phyloP scores from a whole-genome alignment of 2,113 vertebrate species.

The Saimiri boliviensis region DNA sequence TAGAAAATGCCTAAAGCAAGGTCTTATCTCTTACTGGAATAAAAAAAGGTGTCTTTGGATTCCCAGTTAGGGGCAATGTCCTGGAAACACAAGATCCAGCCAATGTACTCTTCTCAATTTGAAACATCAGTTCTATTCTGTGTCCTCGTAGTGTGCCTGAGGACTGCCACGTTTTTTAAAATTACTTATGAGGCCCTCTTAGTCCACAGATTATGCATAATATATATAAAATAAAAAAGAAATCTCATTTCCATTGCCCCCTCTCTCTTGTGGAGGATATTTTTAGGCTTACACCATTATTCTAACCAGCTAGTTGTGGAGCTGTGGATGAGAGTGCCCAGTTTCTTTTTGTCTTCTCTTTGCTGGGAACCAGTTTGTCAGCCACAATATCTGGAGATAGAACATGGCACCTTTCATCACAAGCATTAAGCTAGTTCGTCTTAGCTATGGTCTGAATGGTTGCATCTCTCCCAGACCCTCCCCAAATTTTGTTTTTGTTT shows the following conservation, averaged over 20 bases:
- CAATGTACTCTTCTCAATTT: not conserved
- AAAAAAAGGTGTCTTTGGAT: not conserved
- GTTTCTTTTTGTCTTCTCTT: not conserved
- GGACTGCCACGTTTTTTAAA: not conserved
- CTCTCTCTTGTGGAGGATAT: not conserved
- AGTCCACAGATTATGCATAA: not conserved
- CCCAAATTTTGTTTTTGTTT: too few species aligned
- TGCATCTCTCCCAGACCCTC: not conserved
- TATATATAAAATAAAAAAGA: not conserved
- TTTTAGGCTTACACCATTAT: too few species aligned
- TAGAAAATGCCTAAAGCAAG: not conserved
- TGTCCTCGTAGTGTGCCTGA: not conserved
- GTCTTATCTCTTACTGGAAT: not conserved
- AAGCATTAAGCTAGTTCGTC: not conserved
- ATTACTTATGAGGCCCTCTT: not conserved
- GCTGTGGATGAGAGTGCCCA: not conserved
- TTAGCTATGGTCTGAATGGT: not conserved
- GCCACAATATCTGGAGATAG: not conserved
- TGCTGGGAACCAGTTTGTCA: not conserved
- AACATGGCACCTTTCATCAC: not conserved
- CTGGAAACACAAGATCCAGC: not conserved
- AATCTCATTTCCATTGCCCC: not conserved
- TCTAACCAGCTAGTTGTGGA: not conserved
- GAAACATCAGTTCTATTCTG: not conserved
- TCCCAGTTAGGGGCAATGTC: not conserved